Evolutionary conservation across 2,888 invertebrate genomes (phyloP), one percentile per base, ranked within the genome.

Genomic region (Anthophora plumipes): DNA sequence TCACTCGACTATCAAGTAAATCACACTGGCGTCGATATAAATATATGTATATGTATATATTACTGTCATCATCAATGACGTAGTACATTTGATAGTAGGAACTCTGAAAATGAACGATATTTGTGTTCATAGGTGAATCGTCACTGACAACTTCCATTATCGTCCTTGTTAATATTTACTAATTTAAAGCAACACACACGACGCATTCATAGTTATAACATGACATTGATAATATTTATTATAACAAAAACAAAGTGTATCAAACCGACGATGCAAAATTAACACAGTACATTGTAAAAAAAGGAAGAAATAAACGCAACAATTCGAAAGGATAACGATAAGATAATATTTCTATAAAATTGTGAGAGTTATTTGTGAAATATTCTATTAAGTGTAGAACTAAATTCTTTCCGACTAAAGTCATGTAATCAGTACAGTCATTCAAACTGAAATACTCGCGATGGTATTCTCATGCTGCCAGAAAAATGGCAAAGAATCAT

Each of bases 101-200:
- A 41, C 41, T 17, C 8, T 4, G 64, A 66, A 59, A 54, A 22
- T 60, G 12, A 14, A 4, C 3, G 9, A 43, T 71, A 48, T 71
- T 71, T 71, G 39, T 77, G n/a, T 67, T 43, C 25, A 48, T 46
- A n/a, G 31, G n/a, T 41, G 25, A 55, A 46, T 64, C 5, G 48
- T 46, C 25, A 52, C 43, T 46, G 63, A 25, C 39, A 31, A 31
- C 12, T 54, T 31, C n/a, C 64, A 14, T 12, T n/a, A 20, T 39
- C 60, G 77, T 61, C 76, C 77, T 79, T 71, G 60, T 37, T 50
- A 9, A 17, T 52, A 66, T 60, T 66, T 68, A 55, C 37, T 20
- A 55, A 20, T n/a, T n/a, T 6, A n/a, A 48, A 48, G 14, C n/a
- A 59, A 59, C n/a, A 25, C n/a, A 57, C 57, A 54, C 8, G 54